Percentiles rank a stretch among this genome's conserved stretches.
phyloP scores from a whole-genome alignment of 2,797 vertebrate species.

The Miopithecus talapoin region DNA sequence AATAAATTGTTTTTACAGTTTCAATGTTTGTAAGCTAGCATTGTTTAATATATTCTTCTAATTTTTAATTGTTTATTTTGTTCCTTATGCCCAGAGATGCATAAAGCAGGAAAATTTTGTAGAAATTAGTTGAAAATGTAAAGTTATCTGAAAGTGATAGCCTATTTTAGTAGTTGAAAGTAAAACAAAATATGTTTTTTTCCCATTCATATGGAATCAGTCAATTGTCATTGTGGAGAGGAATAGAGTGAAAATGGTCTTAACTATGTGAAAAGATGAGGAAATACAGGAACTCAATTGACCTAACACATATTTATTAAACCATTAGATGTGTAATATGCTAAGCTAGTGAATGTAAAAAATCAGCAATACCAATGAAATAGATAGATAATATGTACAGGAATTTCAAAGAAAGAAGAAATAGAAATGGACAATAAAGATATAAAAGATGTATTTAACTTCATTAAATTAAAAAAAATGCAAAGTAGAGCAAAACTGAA shows the following conservation, averaged over 20 bases:
- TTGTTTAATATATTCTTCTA: not conserved
- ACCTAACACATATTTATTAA: not conserved
- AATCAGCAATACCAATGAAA: not conserved
- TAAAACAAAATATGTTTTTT: not conserved
- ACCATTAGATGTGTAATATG: not conserved
- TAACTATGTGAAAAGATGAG: not conserved
- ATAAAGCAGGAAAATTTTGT: not conserved
- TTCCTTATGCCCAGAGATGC: not conserved
- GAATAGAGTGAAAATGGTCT: not conserved
- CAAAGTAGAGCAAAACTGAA: not conserved
- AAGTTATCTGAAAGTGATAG: not conserved
- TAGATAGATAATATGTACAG: not conserved
- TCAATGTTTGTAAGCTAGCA: not conserved
- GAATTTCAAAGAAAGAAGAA: conserved; percentile 18
- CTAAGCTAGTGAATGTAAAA: not conserved
- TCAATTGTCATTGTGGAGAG: not conserved
- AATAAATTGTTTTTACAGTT: conserved; percentile 39
- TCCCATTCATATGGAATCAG: not conserved
- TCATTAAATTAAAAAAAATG: not conserved
- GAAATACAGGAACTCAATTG: not conserved
- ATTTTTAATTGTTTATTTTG: not conserved
- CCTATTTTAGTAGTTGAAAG: not conserved
- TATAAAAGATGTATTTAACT: not conserved
- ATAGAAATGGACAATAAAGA: not conserved
- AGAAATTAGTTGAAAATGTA: not conserved